Evolutionary conservation across 2,888 invertebrate species (phyloP), one percentile per base, ranked within the genome.

Genomic region (Mystacides longicornis): DNA sequence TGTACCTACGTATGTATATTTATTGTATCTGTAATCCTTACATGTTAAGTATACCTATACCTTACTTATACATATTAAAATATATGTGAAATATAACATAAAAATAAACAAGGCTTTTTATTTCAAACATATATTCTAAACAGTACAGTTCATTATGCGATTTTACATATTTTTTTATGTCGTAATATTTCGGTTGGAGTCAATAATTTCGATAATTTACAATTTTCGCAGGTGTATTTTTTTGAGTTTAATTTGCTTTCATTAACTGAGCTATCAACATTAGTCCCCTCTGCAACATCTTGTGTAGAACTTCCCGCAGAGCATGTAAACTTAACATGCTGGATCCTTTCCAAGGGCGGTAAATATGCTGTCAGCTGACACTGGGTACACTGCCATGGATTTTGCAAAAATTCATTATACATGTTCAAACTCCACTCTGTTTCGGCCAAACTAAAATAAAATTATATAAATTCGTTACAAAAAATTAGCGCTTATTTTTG

Each of bases 121-220:
- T 11, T 27, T 27, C 27, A 5, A 27, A 5, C 27, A 27, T 7
- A 11, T 27, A 27, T 27, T 11, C 5, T 5, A 5, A 27, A 27
- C 27, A 27, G 11, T 27, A 27, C 11, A 7, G 11, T 27, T 27
- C 27, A 7, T 27, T 27, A 27, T 27, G 5, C n/a, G n/a, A n/a
- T n/a, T n/a, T n/a, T n/a, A n/a, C n/a, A n/a, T n/a, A n/a, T 74
- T 65, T 83, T 89, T 67, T 84, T 91, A 73, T 96, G 95, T 64
- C 82, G 88, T 60, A 95, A 77, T 68, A 93, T 87, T 68, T 95
- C 93, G 20, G 89, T 86, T 3, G 89, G 85, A 11, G 88, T 87
- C 62, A 93, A 72, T 64, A 81, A 77, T 55, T 93, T 70, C 3
- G 77, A 79, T 63, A 82, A 74, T 2, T 80, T 73, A 71, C 96